Evolutionary conservation across 1,140 invertebrate species (phyloP), one percentile per base, ranked within the genome.

Genomic region (Limonius californicus): DNA sequence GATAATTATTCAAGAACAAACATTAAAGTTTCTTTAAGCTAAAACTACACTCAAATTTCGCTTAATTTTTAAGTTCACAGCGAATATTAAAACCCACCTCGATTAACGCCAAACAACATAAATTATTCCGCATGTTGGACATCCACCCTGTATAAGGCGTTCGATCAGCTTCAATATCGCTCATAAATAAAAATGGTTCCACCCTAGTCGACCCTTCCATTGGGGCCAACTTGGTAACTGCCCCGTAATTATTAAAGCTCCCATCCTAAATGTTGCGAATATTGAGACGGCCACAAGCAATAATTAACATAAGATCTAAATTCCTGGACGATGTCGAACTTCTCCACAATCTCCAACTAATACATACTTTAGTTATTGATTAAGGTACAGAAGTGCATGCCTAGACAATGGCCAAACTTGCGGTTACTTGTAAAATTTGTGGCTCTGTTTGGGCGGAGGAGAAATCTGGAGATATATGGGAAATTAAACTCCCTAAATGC

Each of bases 221-320:
- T 32, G 61, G 61, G 61, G 54, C 54, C 54, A 70, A 66, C 56
- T 68, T 66, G 54, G 54, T 57, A 68, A 70, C 67, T 70, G 68
- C 68, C 68, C 14, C 57, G 54, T 63, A 70, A 71, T 68, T 68
- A 68, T 64, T 62, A 62, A 60, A 66, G 68, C 63, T 55, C 58
- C 63, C 59, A 27, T 53, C 57, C 45, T 54, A 56, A 69, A 66
- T 67, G 68, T 68, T 71, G 69, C 66, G 70, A 69, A 71, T 71
- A 71, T 70, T 70, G 70, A 68, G 68, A 70, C 65, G 57, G 61
- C 70, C 70, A 64, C 68, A 67, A 70, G 68, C 66, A 63, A 71
- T 71, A 71, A 71, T 71, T 69, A 71, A 68, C 70, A 71, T 71
- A 71, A 71, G 68, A 71, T 71, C 68, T 63, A 56, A 64, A 59